Percentiles rank a stretch among this genome's conserved stretches.
These are phyloP conservation scores for Clitarchus hookeri DNA, from an alignment of 2,888 invertebrate species.

Conservation along the genomic window DNA sequence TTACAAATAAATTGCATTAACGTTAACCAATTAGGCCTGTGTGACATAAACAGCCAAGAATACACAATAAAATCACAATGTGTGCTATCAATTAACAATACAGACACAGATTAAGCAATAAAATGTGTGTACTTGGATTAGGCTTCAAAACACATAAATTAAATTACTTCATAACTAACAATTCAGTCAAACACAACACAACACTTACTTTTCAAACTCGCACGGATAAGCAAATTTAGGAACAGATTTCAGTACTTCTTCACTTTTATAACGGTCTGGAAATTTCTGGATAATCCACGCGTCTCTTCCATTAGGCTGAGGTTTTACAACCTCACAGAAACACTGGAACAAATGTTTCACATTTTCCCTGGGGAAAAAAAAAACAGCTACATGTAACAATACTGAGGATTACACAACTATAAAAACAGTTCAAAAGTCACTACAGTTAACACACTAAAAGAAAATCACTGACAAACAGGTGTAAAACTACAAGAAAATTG, in stretches of 20 bases:
- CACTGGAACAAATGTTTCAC: conserved; percentile 79
- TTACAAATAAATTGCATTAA: too few species aligned
- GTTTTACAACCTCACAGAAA: conserved; percentile 78
- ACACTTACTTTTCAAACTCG: conserved; percentile 73
- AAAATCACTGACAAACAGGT: too few species aligned
- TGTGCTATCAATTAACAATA: too few species aligned
- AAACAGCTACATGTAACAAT: neutral
- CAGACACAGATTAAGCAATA: too few species aligned
- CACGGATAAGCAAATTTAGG: conserved; percentile 93
- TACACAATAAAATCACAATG: too few species aligned
- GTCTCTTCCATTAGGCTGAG: conserved; percentile 62
- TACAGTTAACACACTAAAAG: too few species aligned
- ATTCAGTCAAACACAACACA: neutral
- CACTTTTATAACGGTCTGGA: conserved; percentile 81
- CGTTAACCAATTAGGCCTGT: too few species aligned
- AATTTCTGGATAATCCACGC: conserved; percentile 82
- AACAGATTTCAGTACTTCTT: conserved; percentile 82
- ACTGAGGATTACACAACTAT: too few species aligned
- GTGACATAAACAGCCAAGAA: too few species aligned
- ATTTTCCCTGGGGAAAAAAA: conserved; percentile 67
- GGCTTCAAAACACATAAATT: neutral
- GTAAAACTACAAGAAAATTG: too few species aligned
- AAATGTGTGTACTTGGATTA: neutral
- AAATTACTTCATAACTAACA: neutral
- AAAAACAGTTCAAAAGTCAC: too few species aligned